phyloP scores from a whole-genome alignment of 2,888 invertebrate species.

The Pristionchus japonicus region DNA sequence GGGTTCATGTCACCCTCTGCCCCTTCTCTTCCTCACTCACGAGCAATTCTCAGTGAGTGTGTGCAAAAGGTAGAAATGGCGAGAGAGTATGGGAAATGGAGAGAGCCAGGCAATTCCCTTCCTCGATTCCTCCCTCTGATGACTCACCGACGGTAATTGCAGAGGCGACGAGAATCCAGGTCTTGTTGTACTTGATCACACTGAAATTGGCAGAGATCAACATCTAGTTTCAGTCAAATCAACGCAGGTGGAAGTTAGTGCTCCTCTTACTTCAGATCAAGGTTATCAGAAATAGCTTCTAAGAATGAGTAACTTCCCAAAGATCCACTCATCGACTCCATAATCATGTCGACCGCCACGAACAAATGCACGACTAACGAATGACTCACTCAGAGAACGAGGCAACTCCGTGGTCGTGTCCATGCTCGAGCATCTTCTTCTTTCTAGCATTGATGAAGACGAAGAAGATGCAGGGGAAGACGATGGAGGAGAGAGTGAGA shows the following conservation, averaged over 20 bases:
- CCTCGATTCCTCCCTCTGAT: too few relatives aligned
- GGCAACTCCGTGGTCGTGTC: conserved; percentile 22
- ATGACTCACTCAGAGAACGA: conserved; percentile 27
- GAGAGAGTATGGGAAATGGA: background rate
- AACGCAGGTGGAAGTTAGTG: too few relatives aligned
- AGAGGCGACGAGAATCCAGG: conserved; percentile 6
- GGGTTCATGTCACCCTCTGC: background rate
- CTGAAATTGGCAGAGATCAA: background rate
- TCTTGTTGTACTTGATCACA: conserved; percentile 39
- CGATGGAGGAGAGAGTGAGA: conserved; percentile 68
- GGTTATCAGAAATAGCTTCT: too few relatives aligned
- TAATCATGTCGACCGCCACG: too few relatives aligned
- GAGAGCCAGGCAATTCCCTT: background rate
- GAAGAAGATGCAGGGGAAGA: conserved; percentile 72
- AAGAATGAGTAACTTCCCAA: too few relatives aligned
- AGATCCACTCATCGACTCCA: too few relatives aligned
- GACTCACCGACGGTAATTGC: background rate
- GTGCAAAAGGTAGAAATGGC: too few relatives aligned
- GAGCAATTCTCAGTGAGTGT: background rate
- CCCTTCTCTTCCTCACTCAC: background rate
- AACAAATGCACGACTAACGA: background rate
- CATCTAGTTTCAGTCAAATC: too few relatives aligned
- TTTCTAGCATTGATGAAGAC: conserved; percentile 59
- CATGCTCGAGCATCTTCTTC: conserved; percentile 48
- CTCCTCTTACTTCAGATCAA: too few relatives aligned